A percentile compares a stretch with the other conserved stretches of the same genome.
Conservation (phyloP, 1,140 invertebrate genomes). For the Epicauta chinensis region DNA sequence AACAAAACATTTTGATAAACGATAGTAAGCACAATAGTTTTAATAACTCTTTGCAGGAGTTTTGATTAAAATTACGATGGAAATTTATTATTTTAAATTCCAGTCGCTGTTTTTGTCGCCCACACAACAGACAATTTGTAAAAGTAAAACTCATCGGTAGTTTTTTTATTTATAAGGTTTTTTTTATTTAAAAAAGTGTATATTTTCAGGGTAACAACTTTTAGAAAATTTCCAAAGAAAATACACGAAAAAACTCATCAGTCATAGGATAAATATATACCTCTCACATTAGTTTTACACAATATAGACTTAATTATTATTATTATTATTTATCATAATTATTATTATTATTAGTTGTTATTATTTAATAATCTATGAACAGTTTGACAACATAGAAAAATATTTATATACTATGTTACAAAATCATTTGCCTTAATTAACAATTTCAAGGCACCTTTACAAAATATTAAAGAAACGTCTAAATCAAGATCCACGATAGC, state of each 20-base stretch:
- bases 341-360: slow-evolving; percentile 11
- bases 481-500: slow-evolving; percentile 33
- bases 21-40: too few species aligned
- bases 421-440: slow-evolving; percentile 43
- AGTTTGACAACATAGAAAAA: slow-evolving; percentile 46
- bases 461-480: slow-evolving; percentile 25
- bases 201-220: slow-evolving; percentile 34
- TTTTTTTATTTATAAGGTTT: slow-evolving; percentile 4
- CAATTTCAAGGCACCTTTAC: slow-evolving; percentile 41
- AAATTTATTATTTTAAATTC: too few species aligned
- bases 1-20: too few species aligned
- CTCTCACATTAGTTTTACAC: slow-evolving; percentile 35
- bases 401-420: slow-evolving; percentile 44
- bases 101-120: too few species aligned
- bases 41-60: too few species aligned
- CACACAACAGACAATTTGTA: too few species aligned
- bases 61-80: too few species aligned
- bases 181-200: slow-evolving; percentile 34
- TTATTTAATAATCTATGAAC: slow-evolving; percentile 36
- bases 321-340: too few species aligned
- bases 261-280: slow-evolving; percentile 35
- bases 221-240: slow-evolving; percentile 34
- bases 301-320: slow-evolving; percentile 13
- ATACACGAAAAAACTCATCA: slow-evolving; percentile 30
- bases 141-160: too few species aligned